Base-by-base conservation (phyloP, 2,797 vertebrate species). In the Dendrocincla tyrannina region DNA sequence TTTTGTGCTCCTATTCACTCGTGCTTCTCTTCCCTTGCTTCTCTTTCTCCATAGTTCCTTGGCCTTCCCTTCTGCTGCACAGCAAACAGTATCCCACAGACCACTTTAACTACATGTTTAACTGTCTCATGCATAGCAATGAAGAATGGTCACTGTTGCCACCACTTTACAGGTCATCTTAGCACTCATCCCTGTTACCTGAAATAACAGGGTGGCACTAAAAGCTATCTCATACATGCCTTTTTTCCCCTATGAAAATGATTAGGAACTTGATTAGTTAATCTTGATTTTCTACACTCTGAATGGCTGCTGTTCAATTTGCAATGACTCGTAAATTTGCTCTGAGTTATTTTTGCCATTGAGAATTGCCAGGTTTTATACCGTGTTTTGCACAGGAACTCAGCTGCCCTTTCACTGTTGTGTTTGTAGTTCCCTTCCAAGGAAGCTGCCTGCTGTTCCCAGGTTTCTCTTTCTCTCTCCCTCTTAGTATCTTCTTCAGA, bases 191-290 rank as follows among this genome's bases (percentile, higher is more conserved):
- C 47, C 20, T 60, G 72, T 81, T 85, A 68, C 60, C 74, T 88
- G 80, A 42, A 84, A 91, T 97, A 96, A 95, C 84, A 93, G 74
- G 84, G 89, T 89, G 59, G 44, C 91, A 93, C 84, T 94, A 79
- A 93, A 95, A 97, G 39, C 46, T 69, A 3, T 83, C 88, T 77
- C 85, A 77, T 89, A 84, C 78, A 81, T 93, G 27, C 76, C 58
- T 63, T 96, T 67, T 72, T 72, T 83, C 44, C 55, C 75, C 50
- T 88, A 87, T 81, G 95, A 93, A 62, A 90, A 85, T 89, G 82
- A 88, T 94, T 95, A 93, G 96, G 91, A 90, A 73, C 79, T 93
- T 95, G 85, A 94, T 88, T 94, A 92, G 92, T 89, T 95, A 96
- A 83, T 93, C 83, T 92, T 96, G 94, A 96, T 97, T 97, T 95